Evolutionary conservation across 2,888 invertebrate genomes (phyloP).

Genomic region (Apocheima hispidaria): DNA sequence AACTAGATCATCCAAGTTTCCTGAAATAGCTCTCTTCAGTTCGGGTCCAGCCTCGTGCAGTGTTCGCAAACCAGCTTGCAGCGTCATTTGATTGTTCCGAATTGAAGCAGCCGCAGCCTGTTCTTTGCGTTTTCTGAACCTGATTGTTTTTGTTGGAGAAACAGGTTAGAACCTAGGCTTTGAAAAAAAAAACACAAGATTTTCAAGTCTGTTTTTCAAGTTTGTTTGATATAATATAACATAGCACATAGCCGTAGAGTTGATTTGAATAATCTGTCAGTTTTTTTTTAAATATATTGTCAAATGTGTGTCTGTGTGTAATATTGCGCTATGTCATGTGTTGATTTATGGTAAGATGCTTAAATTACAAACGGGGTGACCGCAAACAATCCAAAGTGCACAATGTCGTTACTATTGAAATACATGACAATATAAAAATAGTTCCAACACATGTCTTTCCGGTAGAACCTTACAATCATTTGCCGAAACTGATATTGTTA

Average conservation of each 20-base stretch:
- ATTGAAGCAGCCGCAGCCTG: conserved; percentile 87
- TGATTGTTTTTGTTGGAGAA: conserved; percentile 46
- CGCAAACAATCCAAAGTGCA: background rate
- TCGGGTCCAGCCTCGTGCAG: conserved; percentile 99
- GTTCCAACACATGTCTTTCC: conserved; percentile 34
- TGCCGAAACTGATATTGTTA: conserved; percentile 30
- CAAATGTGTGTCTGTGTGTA: background rate
- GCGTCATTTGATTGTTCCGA: conserved; percentile 91
- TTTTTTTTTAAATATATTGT: background rate
- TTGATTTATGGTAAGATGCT: background rate
- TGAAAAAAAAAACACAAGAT: no score
- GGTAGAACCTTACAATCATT: conserved; percentile 40
- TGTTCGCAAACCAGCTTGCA: conserved; percentile 97
- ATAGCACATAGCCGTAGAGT: no score
- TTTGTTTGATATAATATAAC: no score
- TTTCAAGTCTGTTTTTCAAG: no score
- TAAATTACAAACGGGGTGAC: background rate
- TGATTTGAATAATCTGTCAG: background rate
- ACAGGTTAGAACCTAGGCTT: conserved; percentile 20
- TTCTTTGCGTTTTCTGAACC: conserved; percentile 98
- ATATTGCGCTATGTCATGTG: background rate
- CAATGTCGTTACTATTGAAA: background rate
- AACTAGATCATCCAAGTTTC: conserved; percentile 96
- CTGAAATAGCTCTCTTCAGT: conserved; percentile 98
- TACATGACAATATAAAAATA: background rate